Evolutionary conservation across 2,797 vertebrate genomes (phyloP), one percentile per base, ranked within the genome.

Genomic region (Gorsachius magnificus): DNA sequence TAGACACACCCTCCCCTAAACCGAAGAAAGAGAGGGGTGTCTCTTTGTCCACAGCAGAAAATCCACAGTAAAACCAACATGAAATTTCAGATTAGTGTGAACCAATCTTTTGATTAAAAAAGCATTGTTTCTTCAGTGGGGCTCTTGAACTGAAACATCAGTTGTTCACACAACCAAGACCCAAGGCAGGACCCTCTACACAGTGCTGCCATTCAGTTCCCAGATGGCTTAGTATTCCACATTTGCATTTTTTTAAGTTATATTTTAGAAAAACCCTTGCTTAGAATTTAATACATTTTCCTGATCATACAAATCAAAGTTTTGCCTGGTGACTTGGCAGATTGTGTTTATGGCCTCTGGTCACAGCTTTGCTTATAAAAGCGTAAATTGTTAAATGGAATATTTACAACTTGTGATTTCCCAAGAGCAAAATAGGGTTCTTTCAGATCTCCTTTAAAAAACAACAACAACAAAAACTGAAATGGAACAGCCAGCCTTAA

Each of bases 281-380:
- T 76, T 92, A 78, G 83, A 82, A 92, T 84, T 54, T 54, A 69
- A 82, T 78, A 54, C 13, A n/a, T 88, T 95, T 87, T 84, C 87
- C 43, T 56, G 69, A 79, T 88, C 63, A 68, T 29, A 90, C 66
- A 89, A 95, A 93, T 91, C 81, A 87, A 83, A 91, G 79, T 74
- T 95, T 90, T 80, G 76, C 71, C 86, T 91, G 53, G 66, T 82
- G 74, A 87, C 66, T 95, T 92, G 72, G 60, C 87, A 94, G 80
- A 93, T 85, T 80, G 72, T 89, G 64, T 87, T 93, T 93, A 89
- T 86, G 81, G 77, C 93, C 86, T 81, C 81, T 85, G 70, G 88
- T 96, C 68, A 95, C 79, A 95, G 90, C 75, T 96, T 96, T 96
- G 81, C 83, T 93, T 95, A 89, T 85, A 91, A 83, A 95, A 96